phyloP scores from a whole-genome alignment of 2,113 vertebrate species.

The Ochotona princeps region DNA sequence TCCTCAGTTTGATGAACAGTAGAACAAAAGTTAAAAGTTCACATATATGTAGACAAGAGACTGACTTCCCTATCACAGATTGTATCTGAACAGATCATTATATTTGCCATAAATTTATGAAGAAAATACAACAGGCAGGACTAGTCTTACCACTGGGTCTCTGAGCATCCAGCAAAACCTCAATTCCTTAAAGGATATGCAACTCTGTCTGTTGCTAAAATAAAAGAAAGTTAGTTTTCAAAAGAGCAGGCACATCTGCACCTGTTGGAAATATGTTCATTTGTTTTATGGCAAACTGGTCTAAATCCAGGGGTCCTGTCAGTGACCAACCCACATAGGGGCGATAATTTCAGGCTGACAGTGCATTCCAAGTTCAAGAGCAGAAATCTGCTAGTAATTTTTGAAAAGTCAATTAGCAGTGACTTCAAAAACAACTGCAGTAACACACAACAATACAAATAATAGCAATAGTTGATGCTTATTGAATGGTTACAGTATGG shows the following conservation, averaged over 20 bases:
- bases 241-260: neutral
- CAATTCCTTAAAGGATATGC: neutral
- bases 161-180: neutral
- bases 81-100: neutral
- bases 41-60: neutral
- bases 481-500: neutral
- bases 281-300: neutral
- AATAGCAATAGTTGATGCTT: neutral
- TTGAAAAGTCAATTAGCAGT: neutral
- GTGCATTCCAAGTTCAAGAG: neutral
- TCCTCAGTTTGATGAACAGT: neutral
- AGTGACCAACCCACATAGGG: neutral
- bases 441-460: neutral
- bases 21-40: neutral
- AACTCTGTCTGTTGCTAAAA: neutral
- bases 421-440: neutral
- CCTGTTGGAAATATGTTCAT: neutral
- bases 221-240: neutral
- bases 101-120: neutral
- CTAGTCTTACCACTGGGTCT: neutral
- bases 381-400: neutral
- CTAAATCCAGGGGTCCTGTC: neutral
- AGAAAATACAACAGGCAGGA: constrained; percentile 10
- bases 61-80: neutral
- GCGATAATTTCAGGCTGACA: neutral